These are phyloP conservation scores for Calypte anna DNA, from an alignment of 2,113 vertebrate genomes.

Conservation along the genomic window DNA sequence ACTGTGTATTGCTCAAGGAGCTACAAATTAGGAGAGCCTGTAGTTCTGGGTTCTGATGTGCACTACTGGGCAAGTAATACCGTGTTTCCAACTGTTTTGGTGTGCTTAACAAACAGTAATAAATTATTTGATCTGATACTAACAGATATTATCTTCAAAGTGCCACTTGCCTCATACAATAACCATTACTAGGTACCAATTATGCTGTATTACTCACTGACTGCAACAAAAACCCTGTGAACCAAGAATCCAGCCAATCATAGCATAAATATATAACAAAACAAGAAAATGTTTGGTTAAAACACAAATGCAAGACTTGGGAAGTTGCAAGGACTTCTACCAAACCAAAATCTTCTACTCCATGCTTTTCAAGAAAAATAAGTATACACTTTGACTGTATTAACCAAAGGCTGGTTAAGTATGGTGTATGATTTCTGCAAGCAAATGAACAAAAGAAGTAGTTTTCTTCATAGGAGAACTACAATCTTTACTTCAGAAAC, in stretches of 20 bases:
- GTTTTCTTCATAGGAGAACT: neutral
- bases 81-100: neutral
- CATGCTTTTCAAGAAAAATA: neutral
- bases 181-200: neutral
- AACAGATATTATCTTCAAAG: neutral
- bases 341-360: neutral
- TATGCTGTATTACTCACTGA: neutral
- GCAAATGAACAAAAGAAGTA: neutral
- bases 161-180: neutral
- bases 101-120: neutral
- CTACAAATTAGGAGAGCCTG: neutral
- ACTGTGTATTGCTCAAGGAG: neutral
- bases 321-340: neutral
- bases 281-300: neutral
- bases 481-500: neutral
- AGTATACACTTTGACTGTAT: neutral
- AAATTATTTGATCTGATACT: neutral
- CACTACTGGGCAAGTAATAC: neutral
- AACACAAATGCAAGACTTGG: neutral
- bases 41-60: neutral
- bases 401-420: neutral
- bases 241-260: neutral
- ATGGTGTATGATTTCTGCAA: neutral
- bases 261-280: neutral
- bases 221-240: neutral